Evolutionary conservation across 2,888 invertebrate genomes (phyloP).

Genomic region (Cartodere bifasciata): DNA sequence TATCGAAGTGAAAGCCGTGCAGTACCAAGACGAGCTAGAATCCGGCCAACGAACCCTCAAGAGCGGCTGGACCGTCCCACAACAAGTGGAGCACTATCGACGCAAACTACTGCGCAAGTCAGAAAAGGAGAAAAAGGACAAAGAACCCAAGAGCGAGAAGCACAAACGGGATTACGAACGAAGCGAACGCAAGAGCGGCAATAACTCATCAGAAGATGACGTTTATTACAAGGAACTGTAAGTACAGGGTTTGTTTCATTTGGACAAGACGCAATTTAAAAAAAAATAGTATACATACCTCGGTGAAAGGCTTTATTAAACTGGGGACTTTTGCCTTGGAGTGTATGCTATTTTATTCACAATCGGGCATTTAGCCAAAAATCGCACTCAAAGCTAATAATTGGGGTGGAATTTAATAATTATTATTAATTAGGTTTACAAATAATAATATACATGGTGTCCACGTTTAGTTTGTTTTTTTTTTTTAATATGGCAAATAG

Average conservation of each 20-base stretch:
- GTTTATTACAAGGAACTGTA: slow-evolving; percentile 34
- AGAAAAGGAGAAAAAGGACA: slow-evolving; percentile 32
- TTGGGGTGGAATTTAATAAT: too few relatives aligned
- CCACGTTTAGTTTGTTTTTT: too few relatives aligned
- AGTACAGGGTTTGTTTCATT: slow-evolving; percentile 21
- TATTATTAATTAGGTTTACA: too few relatives aligned
- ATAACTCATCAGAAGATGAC: slow-evolving; percentile 31
- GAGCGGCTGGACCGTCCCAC: slow-evolving; percentile 58
- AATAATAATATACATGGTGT: too few relatives aligned
- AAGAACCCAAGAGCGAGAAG: slow-evolving; percentile 24
- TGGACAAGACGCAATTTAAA: too few relatives aligned
- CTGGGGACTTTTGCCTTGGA: too few relatives aligned
- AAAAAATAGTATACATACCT: too few relatives aligned
- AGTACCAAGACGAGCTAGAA: slow-evolving; percentile 93
- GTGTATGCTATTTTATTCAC: too few relatives aligned
- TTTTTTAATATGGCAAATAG: too few relatives aligned
- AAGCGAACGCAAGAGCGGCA: slow-evolving; percentile 24
- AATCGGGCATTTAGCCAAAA: too few relatives aligned
- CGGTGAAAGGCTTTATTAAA: too few relatives aligned
- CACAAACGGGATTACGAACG: slow-evolving; percentile 32
- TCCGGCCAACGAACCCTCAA: slow-evolving; percentile 63
- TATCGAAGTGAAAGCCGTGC: slow-evolving; percentile 89
- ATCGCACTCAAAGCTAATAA: too few relatives aligned
- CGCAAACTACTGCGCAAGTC: slow-evolving; percentile 74
- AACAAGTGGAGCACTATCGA: slow-evolving; percentile 84